Percentiles rank a stretch among this genome's conserved stretches.
These are phyloP conservation scores for Theocolax elegans DNA, from an alignment of 1,140 invertebrate species.

Conservation along the genomic window DNA sequence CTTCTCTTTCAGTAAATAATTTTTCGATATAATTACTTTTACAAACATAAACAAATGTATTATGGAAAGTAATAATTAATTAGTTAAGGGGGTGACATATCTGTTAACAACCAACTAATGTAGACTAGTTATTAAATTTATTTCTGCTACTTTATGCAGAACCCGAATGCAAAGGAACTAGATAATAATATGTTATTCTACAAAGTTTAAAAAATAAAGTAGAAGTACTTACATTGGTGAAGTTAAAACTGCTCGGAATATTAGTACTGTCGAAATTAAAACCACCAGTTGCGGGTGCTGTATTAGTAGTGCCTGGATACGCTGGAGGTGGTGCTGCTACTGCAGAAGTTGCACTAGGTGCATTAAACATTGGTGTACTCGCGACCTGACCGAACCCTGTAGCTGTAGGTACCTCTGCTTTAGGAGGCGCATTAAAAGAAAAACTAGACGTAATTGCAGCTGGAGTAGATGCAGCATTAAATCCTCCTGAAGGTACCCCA, in stretches of 20 bases:
- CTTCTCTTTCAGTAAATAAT: no score
- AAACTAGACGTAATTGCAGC: slow-evolving; percentile 43
- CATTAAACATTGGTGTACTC: slow-evolving; percentile 53
- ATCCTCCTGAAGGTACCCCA: slow-evolving; percentile 32
- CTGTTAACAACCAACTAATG: no score
- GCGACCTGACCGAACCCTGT: slow-evolving; percentile 50
- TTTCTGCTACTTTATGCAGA: no score
- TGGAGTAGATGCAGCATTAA: slow-evolving; percentile 42
- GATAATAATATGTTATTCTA: no score
- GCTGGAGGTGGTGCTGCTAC: slow-evolving; percentile 46
- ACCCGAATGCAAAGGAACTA: no score
- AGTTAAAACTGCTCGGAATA: slow-evolving; percentile 28
- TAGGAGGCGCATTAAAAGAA: slow-evolving; percentile 55
- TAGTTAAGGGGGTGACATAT: no score
- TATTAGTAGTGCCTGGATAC: slow-evolving; percentile 46
- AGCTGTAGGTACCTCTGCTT: slow-evolving; percentile 44
- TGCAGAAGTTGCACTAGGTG: slow-evolving; percentile 43
- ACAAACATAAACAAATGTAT: no score
- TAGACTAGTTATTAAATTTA: no score
- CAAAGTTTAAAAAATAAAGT: neutral
- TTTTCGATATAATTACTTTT: no score
- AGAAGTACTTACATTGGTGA: slow-evolving; percentile 45
- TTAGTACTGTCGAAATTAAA: slow-evolving; percentile 53
- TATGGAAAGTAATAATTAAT: no score
- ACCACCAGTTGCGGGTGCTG: slow-evolving; percentile 42